Conservation (phyloP, 2,113 vertebrate species). For the Microtus montanus region DNA sequence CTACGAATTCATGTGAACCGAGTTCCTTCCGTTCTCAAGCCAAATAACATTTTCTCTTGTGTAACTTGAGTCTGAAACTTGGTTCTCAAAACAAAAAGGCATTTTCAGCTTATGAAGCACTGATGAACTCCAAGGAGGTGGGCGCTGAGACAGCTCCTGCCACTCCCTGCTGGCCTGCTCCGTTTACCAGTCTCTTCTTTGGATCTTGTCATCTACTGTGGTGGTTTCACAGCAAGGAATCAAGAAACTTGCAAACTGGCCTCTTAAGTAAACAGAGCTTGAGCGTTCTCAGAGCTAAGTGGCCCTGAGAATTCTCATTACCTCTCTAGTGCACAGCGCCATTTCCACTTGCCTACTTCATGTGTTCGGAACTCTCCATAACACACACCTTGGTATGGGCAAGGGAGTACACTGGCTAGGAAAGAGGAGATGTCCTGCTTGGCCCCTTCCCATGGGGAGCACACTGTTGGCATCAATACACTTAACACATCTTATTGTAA, state of each 20-base stretch:
- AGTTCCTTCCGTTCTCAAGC: constrained; percentile 63
- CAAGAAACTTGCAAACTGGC: constrained; percentile 58
- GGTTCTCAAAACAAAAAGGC: constrained; percentile 55
- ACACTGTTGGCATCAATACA: not conserved
- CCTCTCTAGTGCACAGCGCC: not conserved
- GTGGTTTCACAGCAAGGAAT: constrained; percentile 66
- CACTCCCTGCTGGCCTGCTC: constrained; percentile 31
- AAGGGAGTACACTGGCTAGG: not conserved
- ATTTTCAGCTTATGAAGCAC: constrained; percentile 68
- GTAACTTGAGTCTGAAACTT: constrained; percentile 58
- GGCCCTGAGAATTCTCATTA: constrained; percentile 36
- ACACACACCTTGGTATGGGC: not conserved
- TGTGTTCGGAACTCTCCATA: constrained; percentile 11
- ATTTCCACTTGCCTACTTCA: constrained; percentile 48
- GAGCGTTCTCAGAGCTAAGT: constrained; percentile 61
- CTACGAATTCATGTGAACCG: constrained; percentile 56
- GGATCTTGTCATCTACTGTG: constrained; percentile 47
- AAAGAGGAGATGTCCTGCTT: not conserved
- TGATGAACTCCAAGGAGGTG: constrained; percentile 61
- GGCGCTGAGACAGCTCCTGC: constrained; percentile 41
- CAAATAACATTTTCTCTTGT: constrained; percentile 66
- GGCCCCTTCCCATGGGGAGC: not conserved
- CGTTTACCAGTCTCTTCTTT: constrained; percentile 17
- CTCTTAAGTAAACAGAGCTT: constrained; percentile 65
- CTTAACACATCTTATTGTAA: constrained; percentile 12